A percentile compares a stretch with the other conserved stretches of the same genome.
Conservation (phyloP, 2,888 invertebrate genomes). For the Stenoptilia bipunctidactyla region DNA sequence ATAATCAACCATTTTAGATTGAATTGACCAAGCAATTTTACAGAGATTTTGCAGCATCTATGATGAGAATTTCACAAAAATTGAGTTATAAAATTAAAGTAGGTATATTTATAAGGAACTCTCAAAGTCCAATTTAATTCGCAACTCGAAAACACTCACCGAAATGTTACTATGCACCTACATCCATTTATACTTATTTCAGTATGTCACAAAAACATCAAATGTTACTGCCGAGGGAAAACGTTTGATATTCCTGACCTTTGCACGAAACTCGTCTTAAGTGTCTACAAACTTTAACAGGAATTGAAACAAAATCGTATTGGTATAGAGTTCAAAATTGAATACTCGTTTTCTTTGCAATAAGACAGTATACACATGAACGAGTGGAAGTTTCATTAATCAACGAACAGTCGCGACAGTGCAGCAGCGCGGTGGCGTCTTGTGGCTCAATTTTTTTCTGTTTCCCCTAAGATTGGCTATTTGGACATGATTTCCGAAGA, state of each 20-base stretch:
- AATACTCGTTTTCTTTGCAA: not conserved
- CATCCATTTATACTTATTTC: constrained; percentile 9
- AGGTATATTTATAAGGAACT: too few species aligned
- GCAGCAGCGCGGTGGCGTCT: constrained; percentile 48
- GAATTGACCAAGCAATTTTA: too few species aligned
- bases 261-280: constrained; percentile 17
- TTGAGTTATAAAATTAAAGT: too few species aligned
- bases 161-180: constrained; percentile 2
- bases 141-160: too few species aligned
- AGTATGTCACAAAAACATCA: constrained; percentile 65
- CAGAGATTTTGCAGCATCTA: too few species aligned
- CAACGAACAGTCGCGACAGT: constrained; percentile 66
- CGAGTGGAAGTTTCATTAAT: constrained; percentile 64
- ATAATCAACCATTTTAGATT: too few species aligned
- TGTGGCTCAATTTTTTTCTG: constrained; percentile 61
- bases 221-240: constrained; percentile 68
- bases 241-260: constrained; percentile 59
- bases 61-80: too few species aligned
- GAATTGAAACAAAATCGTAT: too few species aligned
- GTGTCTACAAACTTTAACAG: not conserved
- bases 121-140: too few species aligned
- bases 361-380: constrained; percentile 44
- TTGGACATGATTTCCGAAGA: constrained; percentile 65
- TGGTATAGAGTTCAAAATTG: too few species aligned
- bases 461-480: constrained; percentile 66